Evolutionary conservation across 2,113 vertebrate species (phyloP), one percentile per base, ranked within the genome.

Genomic region (Forbesichthys papilliferus): DNA sequence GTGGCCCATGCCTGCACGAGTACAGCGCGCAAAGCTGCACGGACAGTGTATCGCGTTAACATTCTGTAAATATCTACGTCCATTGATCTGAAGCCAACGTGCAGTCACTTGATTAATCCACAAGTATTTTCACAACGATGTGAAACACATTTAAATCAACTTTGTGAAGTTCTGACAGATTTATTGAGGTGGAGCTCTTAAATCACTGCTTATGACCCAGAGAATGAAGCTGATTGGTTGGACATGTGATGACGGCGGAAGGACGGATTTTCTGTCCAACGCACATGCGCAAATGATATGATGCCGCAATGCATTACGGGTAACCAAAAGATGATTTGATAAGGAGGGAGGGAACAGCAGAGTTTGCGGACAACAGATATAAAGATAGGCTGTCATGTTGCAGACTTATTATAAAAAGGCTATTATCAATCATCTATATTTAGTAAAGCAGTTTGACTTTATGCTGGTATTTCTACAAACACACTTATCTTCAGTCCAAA

Each of bases 131-230:
- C 86, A 90, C 88, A 90, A 90, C 87, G 80, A 92, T 80, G 86
- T 79, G 86, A 91, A 91, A 88, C 80, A 82, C 78, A 86, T 89
- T 91, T 90, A 90, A 87, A 92, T 91, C 86, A 91, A 90, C 84
- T 87, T 90, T 84, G 81, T 83, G 85, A 88, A 87, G 78, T 89
- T 91, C 79, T 86, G 88, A 91, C 91, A 91, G 88, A 92, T 92
- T 92, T 91, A 92, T 88, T 82, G 63, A 56, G 52, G 63, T 58
- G 70, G 70, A 68, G 61, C 84, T 83, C 89, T 84, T 91, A 92
- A 92, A 92, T 92, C 89, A 91, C 46, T 47, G 71, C 62, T 69
- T 73, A 4, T 51, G n/a, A 66, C 81, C 68, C 64, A 67, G 16
- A 75, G 66, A 56, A 65, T 56, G 49, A 62, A 63, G 78, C 84